Percentiles rank a stretch among this genome's conserved stretches.
Conservation (phyloP, 2,888 invertebrate species). For the Macrosoma leucophasiata region DNA sequence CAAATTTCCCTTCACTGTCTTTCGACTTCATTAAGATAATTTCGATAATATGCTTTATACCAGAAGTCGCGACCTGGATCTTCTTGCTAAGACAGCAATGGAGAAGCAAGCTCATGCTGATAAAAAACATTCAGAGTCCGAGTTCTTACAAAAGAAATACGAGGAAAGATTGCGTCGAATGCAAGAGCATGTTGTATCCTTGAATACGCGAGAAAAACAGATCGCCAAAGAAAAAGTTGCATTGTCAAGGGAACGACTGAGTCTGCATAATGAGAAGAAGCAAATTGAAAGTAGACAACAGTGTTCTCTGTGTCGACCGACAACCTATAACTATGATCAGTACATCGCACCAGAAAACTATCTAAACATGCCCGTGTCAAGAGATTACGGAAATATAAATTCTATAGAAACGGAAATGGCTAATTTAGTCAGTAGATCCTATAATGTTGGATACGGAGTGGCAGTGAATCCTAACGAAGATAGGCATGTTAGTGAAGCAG, state of each 20-base stretch:
- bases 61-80: conserved; percentile 67
- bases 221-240: conserved; percentile 77
- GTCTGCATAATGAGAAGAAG: conserved; percentile 70
- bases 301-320: conserved; percentile 58
- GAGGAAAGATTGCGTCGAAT: conserved; percentile 74
- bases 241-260: conserved; percentile 74
- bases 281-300: conserved; percentile 58
- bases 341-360: conserved; percentile 43
- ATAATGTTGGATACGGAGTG: conserved; percentile 36
- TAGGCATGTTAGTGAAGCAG: conserved; percentile 17
- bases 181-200: conserved; percentile 72
- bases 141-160: conserved; percentile 69
- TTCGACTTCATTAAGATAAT: too few relatives aligned
- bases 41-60: too few relatives aligned
- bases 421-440: conserved; percentile 45
- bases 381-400: conserved; percentile 48
- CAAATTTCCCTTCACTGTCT: too few relatives aligned
- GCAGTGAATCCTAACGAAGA: conserved; percentile 29
- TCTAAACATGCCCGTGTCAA: conserved; percentile 42
- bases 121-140: conserved; percentile 72
- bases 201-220: conserved; percentile 75
- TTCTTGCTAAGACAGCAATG: conserved; percentile 72
- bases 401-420: conserved; percentile 61
- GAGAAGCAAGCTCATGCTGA: conserved; percentile 77
- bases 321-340: conserved; percentile 38